Evolutionary conservation across 2,113 vertebrate genomes (phyloP), one percentile per base, ranked within the genome.

Genomic region (Otus sunia): DNA sequence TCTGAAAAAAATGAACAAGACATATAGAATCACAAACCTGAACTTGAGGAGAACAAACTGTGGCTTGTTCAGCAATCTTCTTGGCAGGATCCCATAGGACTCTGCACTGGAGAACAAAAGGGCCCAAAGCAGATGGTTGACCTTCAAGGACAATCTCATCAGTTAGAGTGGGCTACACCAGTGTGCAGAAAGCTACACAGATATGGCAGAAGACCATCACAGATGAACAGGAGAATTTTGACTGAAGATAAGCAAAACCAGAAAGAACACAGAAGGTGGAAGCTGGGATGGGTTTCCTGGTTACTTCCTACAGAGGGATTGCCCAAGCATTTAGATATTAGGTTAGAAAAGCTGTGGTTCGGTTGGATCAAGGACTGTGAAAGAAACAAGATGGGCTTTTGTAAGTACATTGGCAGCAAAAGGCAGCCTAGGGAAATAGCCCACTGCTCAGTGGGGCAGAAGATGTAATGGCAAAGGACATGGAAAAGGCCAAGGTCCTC

Each of bases 261-360:
- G 22, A 74, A 74, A n/a, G 23, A 34, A 37, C 6, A 18, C 32
- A 32, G 72, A 80, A 78, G 10, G 15, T 19, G 34, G 50, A 88
- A 77, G 21, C 20, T 69, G 23, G 17, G 45, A 25, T 41, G 12
- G 12, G 3, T 19, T 81, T 88, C 8, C 32, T 52, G 17, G 17
- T 86, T 67, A 15, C 29, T 75, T 87, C 32, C 0, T 2, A n/a
- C 11, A 25, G 32, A 73, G 20, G 7, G 32, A 55, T 56, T 81
- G 34, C 11, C 32, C 8, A 12, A 5, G 22, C 0, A 0, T 41
- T 22, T 76, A 55, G 36, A 69, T n/a, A 11, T 74, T 39, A 91
- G 12, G 6, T 64, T 81, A 64, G n/a, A 36, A 91, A 81, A 77
- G 10, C 25, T 3, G 2, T n/a, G 56, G 32, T 32, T 92, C 77